These are phyloP conservation scores for Plecotus auritus DNA, from an alignment of 2,113 vertebrate species.

Conservation along the genomic window DNA sequence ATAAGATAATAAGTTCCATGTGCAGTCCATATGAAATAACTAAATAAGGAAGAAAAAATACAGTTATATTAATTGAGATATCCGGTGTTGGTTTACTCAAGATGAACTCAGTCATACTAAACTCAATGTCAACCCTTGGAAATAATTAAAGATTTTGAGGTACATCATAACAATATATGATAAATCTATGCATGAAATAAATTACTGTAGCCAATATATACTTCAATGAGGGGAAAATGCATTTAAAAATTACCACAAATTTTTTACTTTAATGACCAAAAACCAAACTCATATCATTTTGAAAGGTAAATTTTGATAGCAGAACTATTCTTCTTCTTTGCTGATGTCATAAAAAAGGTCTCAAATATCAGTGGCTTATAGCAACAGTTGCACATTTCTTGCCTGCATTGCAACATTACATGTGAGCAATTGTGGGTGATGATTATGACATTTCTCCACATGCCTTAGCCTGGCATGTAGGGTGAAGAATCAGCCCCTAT, in stretches of 20 bases:
- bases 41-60: background rate
- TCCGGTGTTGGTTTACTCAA: background rate
- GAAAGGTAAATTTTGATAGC: background rate
- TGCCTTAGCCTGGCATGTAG: background rate
- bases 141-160: background rate
- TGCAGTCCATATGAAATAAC: background rate
- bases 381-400: background rate
- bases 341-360: background rate
- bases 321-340: background rate
- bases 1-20: background rate
- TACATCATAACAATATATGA: background rate
- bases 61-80: background rate
- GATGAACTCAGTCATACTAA: background rate
- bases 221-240: background rate
- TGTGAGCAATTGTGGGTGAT: background rate
- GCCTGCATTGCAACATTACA: background rate
- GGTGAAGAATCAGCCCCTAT: rapidly evolving
- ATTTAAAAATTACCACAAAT: background rate
- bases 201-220: background rate
- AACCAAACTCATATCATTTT: background rate
- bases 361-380: background rate
- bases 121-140: background rate
- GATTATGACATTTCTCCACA: background rate
- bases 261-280: background rate
- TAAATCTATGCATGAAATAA: background rate